Conservation (phyloP, 1,140 invertebrate genomes). For the Pogonognathellus flavescens region DNA sequence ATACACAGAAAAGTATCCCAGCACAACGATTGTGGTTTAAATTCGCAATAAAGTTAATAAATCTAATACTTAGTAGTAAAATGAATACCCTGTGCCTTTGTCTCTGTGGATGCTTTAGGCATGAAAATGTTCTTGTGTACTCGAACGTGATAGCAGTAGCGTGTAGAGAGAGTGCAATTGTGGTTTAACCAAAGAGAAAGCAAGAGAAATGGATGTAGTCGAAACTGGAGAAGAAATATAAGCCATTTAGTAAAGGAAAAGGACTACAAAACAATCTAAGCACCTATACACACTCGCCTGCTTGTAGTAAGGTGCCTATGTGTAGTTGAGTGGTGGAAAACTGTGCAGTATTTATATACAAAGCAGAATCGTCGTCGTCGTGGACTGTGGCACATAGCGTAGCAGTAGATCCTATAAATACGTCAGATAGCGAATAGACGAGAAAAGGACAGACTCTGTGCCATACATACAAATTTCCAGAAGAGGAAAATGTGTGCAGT, state of each 20-base stretch:
- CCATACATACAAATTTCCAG: conserved; percentile 41
- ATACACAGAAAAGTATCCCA: too few species aligned
- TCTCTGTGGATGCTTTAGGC: background rate
- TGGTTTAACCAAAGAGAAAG: conserved; percentile 21
- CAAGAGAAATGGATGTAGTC: conserved; percentile 41
- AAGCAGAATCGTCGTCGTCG: too few species aligned
- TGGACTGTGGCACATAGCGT: too few species aligned
- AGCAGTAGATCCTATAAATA: background rate
- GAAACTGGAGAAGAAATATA: conserved; percentile 38
- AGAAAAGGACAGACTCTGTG: conserved; percentile 20
- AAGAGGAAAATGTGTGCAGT: conserved; percentile 43
- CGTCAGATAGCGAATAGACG: background rate
- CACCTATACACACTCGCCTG: background rate
- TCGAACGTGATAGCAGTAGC: background rate
- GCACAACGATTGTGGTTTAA: too few species aligned
- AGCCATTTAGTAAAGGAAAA: conserved; percentile 39
- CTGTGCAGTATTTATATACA: too few species aligned
- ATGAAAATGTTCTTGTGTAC: background rate
- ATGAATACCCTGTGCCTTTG: background rate
- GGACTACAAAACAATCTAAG: conserved; percentile 17
- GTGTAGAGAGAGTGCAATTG: conserved; percentile 2
- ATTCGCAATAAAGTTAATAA: too few species aligned
- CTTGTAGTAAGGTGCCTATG: background rate
- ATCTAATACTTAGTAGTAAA: too few species aligned
- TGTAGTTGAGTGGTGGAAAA: too few species aligned